Evolutionary conservation across 2,888 invertebrate genomes (phyloP), one percentile per base, ranked within the genome.

Genomic region (Microplitis deprimator): DNA sequence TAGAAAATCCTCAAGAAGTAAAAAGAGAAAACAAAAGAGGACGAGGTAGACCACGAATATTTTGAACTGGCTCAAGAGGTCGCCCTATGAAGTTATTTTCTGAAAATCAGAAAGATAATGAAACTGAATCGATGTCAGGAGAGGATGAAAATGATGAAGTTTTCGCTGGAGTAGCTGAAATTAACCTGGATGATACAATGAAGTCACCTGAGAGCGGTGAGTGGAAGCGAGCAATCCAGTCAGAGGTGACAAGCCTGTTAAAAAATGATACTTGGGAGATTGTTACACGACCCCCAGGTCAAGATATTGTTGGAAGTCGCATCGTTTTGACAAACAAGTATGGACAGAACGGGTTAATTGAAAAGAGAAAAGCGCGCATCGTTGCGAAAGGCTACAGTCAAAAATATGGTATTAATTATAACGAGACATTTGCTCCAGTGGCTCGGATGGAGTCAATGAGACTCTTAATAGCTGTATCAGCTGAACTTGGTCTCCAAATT

Each of bases 361-460:
- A 78, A 10, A 69, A 73, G 8, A 5, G 74, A 8, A 79, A 78
- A 38, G 77, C 78, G 0, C 39, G 76, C 0, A 1, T 79, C 0
- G 79, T 75, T 1, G 81, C 77, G 6, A 77, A 60, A 2, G 73
- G 73, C 8, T 80, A 70, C 16, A 60, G 29, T 17, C 80, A 77
- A 39, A 73, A 6, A 50, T 41, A 65, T 5, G 77, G 76, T 0
- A 50, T 68, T 1, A 76, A 74, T 8, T 80, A 65, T 5, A 41
- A 70, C 16, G 50, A 80, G 2, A 80, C 77, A 0, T 80, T 77
- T 41, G 77, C 77, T 1, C 79, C 77, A 0, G 80, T 80, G n/a
- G 75, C 68, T 3, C 60, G 68, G 4, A 60, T 75, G 5, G 60
- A 67, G 7, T 75, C 75, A n/a, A 16, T 75, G 1, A 68, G 75